Evolutionary conservation across 2,888 invertebrate species (phyloP).

Genomic region (Aporophyla nigra): DNA sequence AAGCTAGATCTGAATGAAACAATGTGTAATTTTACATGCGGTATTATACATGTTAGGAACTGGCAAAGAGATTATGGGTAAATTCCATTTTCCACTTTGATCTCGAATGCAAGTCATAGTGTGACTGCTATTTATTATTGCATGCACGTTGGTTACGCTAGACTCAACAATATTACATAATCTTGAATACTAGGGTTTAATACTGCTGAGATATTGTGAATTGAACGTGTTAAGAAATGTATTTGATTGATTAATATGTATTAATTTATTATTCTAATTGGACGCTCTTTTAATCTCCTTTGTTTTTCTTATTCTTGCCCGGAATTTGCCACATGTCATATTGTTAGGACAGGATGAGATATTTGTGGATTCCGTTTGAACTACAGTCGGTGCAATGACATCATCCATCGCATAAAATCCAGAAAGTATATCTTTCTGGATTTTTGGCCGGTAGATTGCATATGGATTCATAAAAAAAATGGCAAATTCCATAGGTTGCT

Average conservation of each 20-base stretch:
- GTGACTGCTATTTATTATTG: slow-evolving; percentile 40
- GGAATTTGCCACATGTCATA: neutral
- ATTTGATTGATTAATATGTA: slow-evolving; percentile 19
- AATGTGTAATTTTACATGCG: neutral
- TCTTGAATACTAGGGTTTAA: neutral
- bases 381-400: neutral
- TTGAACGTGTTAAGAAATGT: slow-evolving; percentile 13
- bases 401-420: neutral
- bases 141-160: slow-evolving; percentile 30
- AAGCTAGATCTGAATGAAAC: too few relatives aligned
- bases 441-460: too few relatives aligned
- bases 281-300: neutral
- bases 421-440: neutral
- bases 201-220: slow-evolving; percentile 17
- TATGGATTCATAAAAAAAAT: neutral
- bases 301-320: neutral
- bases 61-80: neutral
- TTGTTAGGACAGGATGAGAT: neutral
- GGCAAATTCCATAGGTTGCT: neutral
- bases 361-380: neutral
- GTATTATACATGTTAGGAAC: neutral
- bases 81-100: slow-evolving; percentile 23
- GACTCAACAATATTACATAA: slow-evolving; percentile 26
- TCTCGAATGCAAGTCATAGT: slow-evolving; percentile 33
- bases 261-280: neutral